phyloP scores from a whole-genome alignment of 2,888 invertebrate species.

The Antitype chi region DNA sequence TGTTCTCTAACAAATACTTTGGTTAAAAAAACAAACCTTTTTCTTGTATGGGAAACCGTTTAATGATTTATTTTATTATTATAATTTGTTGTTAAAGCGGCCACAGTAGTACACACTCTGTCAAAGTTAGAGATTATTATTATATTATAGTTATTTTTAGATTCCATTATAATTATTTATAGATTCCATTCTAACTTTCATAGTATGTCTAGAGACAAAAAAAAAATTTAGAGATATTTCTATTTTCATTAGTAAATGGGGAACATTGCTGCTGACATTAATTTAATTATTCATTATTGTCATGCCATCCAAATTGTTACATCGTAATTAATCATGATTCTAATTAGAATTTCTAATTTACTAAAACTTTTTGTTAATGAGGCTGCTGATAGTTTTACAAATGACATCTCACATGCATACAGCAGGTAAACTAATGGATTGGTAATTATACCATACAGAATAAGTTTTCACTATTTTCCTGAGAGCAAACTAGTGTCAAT shows the following conservation, averaged over 20 bases:
- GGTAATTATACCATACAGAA: neutral
- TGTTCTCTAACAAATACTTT: neutral
- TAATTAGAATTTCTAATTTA: constrained; percentile 10
- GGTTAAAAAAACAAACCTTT: neutral
- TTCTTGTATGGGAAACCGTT: neutral
- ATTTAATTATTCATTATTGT: neutral
- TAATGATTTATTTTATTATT: no score
- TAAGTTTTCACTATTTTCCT: constrained; percentile 22
- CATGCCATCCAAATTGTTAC: neutral
- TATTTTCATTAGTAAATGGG: neutral
- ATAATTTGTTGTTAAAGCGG: no score
- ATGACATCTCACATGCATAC: neutral
- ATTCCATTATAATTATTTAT: neutral
- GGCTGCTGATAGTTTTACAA: neutral
- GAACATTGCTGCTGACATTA: neutral
- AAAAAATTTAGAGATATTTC: neutral
- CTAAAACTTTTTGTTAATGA: neutral
- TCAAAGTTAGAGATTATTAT: no score
- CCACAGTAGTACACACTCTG: neutral
- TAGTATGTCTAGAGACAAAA: neutral
- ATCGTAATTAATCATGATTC: neutral
- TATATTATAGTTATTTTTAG: no score
- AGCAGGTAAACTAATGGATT: constrained; percentile 4
- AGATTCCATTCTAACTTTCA: neutral
- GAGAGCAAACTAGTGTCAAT: constrained; percentile 7